These are phyloP conservation scores for Fulica atra DNA, from an alignment of 2,113 vertebrate species.

Conservation along the genomic window DNA sequence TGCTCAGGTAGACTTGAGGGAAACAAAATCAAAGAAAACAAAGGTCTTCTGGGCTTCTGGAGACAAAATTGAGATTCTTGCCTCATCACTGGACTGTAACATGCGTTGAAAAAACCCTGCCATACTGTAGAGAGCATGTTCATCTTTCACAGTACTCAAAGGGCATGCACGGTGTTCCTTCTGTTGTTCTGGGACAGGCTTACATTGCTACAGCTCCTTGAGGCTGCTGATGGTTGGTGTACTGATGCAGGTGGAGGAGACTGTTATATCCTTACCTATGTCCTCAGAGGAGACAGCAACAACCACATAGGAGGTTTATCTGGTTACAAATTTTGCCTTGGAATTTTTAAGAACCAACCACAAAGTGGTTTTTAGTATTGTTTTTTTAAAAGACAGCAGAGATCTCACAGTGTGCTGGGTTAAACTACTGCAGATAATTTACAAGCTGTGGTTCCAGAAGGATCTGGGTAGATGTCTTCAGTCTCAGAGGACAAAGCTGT, in stretches of 20 bases:
- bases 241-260: not conserved
- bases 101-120: not conserved
- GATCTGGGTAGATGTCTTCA: not conserved
- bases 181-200: not conserved
- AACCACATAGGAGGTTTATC: not conserved
- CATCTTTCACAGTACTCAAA: not conserved
- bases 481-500: not conserved
- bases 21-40: not conserved
- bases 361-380: not conserved
- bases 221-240: not conserved
- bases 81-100: not conserved
- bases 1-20: not conserved
- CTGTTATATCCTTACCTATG: not conserved
- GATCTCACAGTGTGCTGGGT: not conserved
- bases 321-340: not conserved
- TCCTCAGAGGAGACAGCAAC: not conserved
- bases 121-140: not conserved
- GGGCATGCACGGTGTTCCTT: not conserved
- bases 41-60: not conserved
- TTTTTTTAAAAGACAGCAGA: not conserved
- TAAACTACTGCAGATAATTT: not conserved
- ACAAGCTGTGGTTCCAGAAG: not conserved
- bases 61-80: not conserved
- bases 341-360: not conserved
- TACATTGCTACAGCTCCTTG: not conserved